Base-by-base conservation (phyloP, 2,113 vertebrate genomes). In the Nesogale talazaci region DNA sequence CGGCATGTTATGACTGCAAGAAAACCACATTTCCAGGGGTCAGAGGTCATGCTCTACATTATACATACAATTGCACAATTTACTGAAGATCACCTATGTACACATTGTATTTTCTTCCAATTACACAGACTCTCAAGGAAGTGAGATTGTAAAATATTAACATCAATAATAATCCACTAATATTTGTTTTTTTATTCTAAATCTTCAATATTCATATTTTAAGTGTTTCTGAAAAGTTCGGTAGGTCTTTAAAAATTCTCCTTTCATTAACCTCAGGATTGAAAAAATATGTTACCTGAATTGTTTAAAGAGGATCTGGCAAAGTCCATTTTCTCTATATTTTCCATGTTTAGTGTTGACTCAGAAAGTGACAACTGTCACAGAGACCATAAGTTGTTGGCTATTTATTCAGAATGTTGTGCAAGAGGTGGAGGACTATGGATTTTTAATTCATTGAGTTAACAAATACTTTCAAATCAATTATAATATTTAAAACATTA, bases 361-460 rank as follows among this genome's bases (percentile, higher is more conserved):
- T 83, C 6, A 95, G 14, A 88, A 90, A 90, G 19, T 87, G 63
- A 31, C 19, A 88, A 92, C 23, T 29, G 63, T 20, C 23, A 29
- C 63, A 65, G 20, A 65, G 25, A 29, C 10, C 25, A 7, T 65
- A 7, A 22, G 22, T 65, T 25, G 34, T 74, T 70, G 20, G 40
- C 34, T 83, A 82, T 81, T 87, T 65, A 4, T 76, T 40, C 16
- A 91, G 6, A 1, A 12, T 90, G 4, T 78, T 8, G 86, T 70
- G 90, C 29, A 42, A 2, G 23, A 75, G 46, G 63, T 52, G 89
- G n/a, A 86, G 42, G 3, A 92, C 94, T 7, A 79, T 3, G 27
- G 88, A 38, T 52, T 2, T 52, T 27, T 19, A 85, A 75, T 72
- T 79, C 79, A 59, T 70, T 86, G 31, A 86, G 8, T 20, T 89